phyloP scores from a whole-genome alignment of 2,888 invertebrate genomes.

The Harmothoe impar region DNA sequence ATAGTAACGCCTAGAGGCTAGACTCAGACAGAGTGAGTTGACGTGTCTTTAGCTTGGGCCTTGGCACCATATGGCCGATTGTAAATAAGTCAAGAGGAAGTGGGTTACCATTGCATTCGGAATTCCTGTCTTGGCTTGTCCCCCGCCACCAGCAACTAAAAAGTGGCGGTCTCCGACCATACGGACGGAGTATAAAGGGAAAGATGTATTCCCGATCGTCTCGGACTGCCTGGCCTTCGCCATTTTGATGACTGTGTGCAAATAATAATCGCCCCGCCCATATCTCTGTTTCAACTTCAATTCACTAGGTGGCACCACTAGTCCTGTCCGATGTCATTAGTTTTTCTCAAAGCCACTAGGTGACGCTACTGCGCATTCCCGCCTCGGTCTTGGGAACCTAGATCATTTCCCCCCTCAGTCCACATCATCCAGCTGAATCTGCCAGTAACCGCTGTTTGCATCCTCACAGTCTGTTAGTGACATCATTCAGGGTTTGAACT shows the following conservation, averaged over 20 bases:
- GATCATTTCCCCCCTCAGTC: too few relatives aligned
- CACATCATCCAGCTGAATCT: too few relatives aligned
- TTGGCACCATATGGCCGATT: not conserved
- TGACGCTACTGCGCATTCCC: too few relatives aligned
- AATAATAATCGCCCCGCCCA: not conserved
- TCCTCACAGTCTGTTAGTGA: too few relatives aligned
- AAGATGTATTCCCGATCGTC: conserved; percentile 79
- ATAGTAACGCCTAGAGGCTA: too few relatives aligned
- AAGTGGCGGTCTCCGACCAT: conserved; percentile 96
- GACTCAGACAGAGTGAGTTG: not conserved
- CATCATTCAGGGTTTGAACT: too few relatives aligned
- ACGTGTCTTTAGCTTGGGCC: not conserved
- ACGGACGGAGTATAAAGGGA: conserved; percentile 95
- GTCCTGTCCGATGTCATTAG: too few relatives aligned
- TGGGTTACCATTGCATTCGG: conserved; percentile 93
- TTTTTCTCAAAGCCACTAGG: too few relatives aligned
- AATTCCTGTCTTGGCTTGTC: conserved; percentile 97
- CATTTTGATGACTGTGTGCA: conserved; percentile 61
- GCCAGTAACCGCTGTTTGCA: too few relatives aligned
- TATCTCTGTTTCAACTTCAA: not conserved
- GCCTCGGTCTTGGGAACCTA: too few relatives aligned
- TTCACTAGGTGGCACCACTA: too few relatives aligned
- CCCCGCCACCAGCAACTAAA: conserved; percentile 98
- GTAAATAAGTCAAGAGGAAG: not conserved
- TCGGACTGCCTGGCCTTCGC: conserved; percentile 64